These are phyloP conservation scores for Drosophila nr. perissopoda DNA, from an alignment of 2,888 invertebrate species.

Conservation along the genomic window DNA sequence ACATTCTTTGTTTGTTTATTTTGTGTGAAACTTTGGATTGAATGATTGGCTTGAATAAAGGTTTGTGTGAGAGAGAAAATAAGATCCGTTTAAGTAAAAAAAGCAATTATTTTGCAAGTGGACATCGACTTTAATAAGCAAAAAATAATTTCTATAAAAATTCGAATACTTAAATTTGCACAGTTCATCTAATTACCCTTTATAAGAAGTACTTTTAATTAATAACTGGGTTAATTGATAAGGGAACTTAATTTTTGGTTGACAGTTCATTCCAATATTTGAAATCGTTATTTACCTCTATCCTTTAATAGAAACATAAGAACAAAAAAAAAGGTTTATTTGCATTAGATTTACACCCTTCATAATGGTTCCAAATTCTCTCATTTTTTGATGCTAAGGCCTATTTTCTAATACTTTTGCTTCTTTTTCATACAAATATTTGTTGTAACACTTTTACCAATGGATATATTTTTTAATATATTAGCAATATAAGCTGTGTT, in stretches of 20 bases:
- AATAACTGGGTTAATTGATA: not conserved
- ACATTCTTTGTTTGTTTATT: conserved; percentile 30
- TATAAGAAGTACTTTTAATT: not conserved
- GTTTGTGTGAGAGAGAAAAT: not conserved
- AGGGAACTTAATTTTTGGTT: not conserved
- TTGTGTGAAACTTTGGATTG: conserved; percentile 18
- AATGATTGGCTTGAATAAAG: conserved; percentile 8
- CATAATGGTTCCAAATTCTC: not conserved
- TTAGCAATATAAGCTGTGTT: not conserved
- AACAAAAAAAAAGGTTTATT: not conserved
- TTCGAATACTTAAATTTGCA: not conserved
- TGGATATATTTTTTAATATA: not conserved
- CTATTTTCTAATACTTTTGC: not conserved
- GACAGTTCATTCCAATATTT: not conserved
- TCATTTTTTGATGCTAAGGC: not conserved
- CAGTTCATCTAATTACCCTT: not conserved
- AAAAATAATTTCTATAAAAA: not conserved
- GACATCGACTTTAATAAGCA: not conserved
- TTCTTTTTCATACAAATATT: not conserved
- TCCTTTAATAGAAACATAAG: not conserved
- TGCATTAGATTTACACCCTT: not conserved
- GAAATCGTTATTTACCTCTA: not conserved
- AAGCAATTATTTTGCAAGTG: not conserved
- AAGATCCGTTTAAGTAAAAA: not conserved
- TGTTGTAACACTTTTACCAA: not conserved